A percentile compares a stretch with the other conserved stretches of the same genome.
Conservation (phyloP, 2,888 invertebrate genomes). For the Rhingia campestris region DNA sequence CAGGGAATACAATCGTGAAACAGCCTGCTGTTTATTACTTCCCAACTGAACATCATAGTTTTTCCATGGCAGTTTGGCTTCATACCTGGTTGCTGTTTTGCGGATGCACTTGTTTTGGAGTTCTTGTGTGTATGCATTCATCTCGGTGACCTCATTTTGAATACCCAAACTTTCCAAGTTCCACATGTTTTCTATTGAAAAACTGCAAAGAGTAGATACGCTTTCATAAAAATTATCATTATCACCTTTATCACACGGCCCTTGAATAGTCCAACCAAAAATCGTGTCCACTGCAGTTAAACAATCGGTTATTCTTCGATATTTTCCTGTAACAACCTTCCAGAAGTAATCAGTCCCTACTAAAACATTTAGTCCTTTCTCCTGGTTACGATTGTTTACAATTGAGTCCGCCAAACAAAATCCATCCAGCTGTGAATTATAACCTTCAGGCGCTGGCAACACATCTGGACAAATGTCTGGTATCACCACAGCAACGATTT, state of each 20-base stretch:
- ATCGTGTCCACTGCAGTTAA: neutral
- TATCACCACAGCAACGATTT: neutral
- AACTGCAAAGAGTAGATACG: slow-evolving; percentile 6
- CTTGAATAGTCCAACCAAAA: slow-evolving; percentile 1
- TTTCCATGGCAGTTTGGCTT: slow-evolving; percentile 24
- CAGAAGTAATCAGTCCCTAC: slow-evolving; percentile 12
- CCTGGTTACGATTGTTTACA: neutral
- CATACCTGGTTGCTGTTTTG: slow-evolving; percentile 3
- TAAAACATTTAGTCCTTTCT: slow-evolving; percentile 16
- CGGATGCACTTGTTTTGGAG: slow-evolving; percentile 13
- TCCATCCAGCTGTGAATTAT: neutral
- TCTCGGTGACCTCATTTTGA: neutral
- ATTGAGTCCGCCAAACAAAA: neutral
- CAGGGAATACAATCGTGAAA: no score
- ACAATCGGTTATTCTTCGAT: neutral
- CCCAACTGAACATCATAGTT: slow-evolving; percentile 1
- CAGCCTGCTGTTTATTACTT: no score
- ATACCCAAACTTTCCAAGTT: neutral
- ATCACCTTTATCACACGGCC: neutral
- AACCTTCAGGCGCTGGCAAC: slow-evolving; percentile 3
- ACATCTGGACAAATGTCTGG: neutral
- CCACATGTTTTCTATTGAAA: no score
- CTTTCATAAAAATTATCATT: neutral
- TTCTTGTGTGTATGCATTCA: slow-evolving; percentile 1
- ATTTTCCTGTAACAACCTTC: neutral